phyloP scores from a whole-genome alignment of 2,113 vertebrate species.

The Gyps fulvus region DNA sequence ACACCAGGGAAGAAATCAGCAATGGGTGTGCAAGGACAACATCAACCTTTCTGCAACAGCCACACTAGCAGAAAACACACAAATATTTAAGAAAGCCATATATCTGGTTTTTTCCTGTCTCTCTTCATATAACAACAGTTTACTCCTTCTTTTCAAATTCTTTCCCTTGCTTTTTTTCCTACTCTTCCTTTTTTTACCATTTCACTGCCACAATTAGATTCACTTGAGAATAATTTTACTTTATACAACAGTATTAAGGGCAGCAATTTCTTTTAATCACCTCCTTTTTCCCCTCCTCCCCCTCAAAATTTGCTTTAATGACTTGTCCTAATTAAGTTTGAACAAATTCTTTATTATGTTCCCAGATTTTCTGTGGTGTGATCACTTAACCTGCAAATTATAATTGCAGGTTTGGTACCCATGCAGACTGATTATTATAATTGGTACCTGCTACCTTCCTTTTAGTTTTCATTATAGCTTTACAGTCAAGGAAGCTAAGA shows the following conservation, averaged over 20 bases:
- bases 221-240: background rate
- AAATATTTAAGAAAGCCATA: background rate
- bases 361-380: background rate
- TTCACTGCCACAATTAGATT: background rate
- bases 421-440: background rate
- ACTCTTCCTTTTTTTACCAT: background rate
- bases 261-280: background rate
- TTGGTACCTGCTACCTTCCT: background rate
- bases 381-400: constrained; percentile 18
- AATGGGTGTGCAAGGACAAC: background rate
- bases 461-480: background rate
- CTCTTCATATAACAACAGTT: background rate
- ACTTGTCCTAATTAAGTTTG: constrained; percentile 32
- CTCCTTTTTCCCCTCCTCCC: background rate
- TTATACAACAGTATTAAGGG: background rate
- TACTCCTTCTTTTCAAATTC: background rate
- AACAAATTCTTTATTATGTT: constrained; percentile 3
- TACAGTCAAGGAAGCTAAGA: background rate
- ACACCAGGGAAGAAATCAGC: background rate
- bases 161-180: background rate
- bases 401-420: background rate
- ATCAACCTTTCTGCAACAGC: background rate
- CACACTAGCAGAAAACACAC: background rate
- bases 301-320: background rate
- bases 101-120: background rate